Evolutionary conservation across 2,888 invertebrate genomes (phyloP), one percentile per base, ranked within the genome.

Genomic region (Cabera pusaria): DNA sequence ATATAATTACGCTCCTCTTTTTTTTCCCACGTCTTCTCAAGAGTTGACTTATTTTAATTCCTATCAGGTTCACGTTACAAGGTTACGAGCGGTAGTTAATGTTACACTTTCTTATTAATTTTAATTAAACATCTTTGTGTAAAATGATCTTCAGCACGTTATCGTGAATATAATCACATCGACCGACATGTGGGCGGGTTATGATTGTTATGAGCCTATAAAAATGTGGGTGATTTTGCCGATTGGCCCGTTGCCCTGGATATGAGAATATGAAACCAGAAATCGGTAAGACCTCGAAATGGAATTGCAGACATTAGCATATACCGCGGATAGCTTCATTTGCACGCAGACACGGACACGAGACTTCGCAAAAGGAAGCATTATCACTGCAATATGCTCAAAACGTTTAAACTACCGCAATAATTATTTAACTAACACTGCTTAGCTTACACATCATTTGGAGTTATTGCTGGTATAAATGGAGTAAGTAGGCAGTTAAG

Each of bases 271-370:
- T 34, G 47, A 56, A 57, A 61, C 52, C 64, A 59, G 58, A 68
- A 64, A 59, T 59, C 54, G 40, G 49, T 61, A 44, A 58, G 52
- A 47, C 59, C 60, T 65, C 57, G 54, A 57, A 53, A 60, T 56
- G 36, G 40, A 56, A 59, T 60, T 56, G 56, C 47, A 50, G 52
- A 59, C 47, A 72, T 68, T 72, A 65, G 52, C 62, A 68, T 67
- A 56, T 59, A 62, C 56, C 47, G 56, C 38, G 19, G 23, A 44
- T 43, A 11, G 38, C 48, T 45, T 53, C 45, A 49, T 62, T 63
- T 58, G 35, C 50, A 57, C 66, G 56, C 57, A 65, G 64, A 68
- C 57, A 51, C 58, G 60, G 39, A 64, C 64, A 61, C 54, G 52
- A 38, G 38, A 35, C 45, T 22, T 29, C 28, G 11, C 23, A 37